Conservation (phyloP, 37 sponge, comb jelly and placozoan species). For the Mnemiopsis leidyi region DNA sequence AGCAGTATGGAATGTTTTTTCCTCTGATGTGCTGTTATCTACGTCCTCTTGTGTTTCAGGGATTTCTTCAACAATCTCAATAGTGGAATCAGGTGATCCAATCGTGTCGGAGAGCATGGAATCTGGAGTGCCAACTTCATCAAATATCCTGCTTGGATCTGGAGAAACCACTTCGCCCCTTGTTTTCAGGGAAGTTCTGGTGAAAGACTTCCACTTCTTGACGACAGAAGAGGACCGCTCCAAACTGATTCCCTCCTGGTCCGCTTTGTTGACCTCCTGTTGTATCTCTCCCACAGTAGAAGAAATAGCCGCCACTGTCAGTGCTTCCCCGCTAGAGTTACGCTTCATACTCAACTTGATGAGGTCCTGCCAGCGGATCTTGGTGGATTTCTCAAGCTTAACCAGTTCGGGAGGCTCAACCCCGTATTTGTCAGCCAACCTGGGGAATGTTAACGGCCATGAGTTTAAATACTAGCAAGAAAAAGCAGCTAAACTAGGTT, state of each 20-base stretch:
- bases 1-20: background rate
- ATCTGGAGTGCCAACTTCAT: background rate
- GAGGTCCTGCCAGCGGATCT: constrained; percentile 18
- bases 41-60: background rate
- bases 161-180: background rate
- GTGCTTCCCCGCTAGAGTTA: background rate
- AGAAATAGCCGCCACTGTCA: background rate
- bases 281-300: background rate
- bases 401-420: constrained; percentile 41
- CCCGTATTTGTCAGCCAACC: constrained; percentile 10
- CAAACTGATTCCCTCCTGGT: background rate
- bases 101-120: background rate
- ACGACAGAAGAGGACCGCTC: background rate
- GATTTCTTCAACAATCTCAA: background rate
- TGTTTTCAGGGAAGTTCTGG: background rate
- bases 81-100: background rate
- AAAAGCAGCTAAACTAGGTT: background rate
- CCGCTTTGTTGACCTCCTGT: background rate
- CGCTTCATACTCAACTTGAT: background rate
- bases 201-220: background rate
- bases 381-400: constrained; percentile 35
- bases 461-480: background rate
- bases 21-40: background rate
- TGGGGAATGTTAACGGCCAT: background rate
- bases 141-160: background rate